phyloP scores from a whole-genome alignment of 2,797 vertebrate genomes.

The Smutsia gigantea region DNA sequence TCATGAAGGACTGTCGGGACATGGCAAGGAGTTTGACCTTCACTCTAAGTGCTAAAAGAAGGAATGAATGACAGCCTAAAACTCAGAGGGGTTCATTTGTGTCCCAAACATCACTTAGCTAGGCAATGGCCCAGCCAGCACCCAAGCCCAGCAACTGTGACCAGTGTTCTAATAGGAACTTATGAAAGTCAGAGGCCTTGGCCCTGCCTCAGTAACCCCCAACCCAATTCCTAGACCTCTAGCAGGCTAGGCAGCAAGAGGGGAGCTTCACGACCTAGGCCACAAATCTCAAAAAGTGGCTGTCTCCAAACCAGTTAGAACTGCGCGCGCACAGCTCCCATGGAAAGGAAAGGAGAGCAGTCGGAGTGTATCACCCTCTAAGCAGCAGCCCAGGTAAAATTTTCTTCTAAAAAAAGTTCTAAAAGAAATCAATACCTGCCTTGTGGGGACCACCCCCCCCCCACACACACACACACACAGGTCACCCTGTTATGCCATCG shows the following conservation, averaged over 20 bases:
- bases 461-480: no score
- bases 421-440: not conserved
- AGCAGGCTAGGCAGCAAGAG: not conserved
- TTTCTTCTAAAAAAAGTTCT: not conserved
- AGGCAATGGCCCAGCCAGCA: not conserved
- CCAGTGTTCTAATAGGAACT: not conserved
- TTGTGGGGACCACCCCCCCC: no score
- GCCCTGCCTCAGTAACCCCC: not conserved
- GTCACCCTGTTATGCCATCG: not conserved
- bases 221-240: not conserved
- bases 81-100: not conserved
- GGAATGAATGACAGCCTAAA: not conserved
- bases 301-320: not conserved
- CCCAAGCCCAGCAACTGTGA: not conserved
- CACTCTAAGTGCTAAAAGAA: not conserved
- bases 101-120: not conserved
- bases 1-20: not conserved
- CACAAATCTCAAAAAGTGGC: not conserved
- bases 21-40: not conserved
- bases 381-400: not conserved
- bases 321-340: not conserved
- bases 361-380: not conserved
- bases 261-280: not conserved
- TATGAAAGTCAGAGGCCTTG: not conserved
- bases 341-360: not conserved